A percentile compares a stretch with the other conserved stretches of the same genome.
phyloP scores from a whole-genome alignment of 2,888 invertebrate species.

The Zaprionus lineosus region DNA sequence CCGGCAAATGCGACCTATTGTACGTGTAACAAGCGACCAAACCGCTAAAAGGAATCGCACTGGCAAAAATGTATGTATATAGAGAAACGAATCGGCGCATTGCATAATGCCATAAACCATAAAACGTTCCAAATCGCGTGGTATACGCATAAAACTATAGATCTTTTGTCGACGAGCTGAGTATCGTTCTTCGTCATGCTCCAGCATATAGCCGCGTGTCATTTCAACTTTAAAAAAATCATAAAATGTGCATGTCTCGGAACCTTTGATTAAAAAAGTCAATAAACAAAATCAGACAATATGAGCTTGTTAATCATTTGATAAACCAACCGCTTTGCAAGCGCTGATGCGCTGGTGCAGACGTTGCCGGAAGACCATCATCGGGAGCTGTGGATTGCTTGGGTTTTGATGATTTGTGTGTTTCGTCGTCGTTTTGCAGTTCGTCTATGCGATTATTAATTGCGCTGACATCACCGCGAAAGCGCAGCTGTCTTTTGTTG shows the following conservation, averaged over 20 bases:
- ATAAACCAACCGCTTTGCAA: constrained; percentile 40
- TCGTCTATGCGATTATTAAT: constrained; percentile 51
- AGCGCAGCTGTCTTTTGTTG: constrained; percentile 61
- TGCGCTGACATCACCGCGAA: constrained; percentile 51
- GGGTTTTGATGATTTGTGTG: constrained; percentile 32
- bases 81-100: constrained; percentile 98
- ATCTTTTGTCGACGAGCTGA: constrained; percentile 97
- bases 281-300: no score
- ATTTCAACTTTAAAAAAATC: constrained; percentile 93
- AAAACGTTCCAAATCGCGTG: constrained; percentile 95
- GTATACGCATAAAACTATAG: constrained; percentile 98
- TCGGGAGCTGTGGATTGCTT: constrained; percentile 49
- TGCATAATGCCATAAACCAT: constrained; percentile 97
- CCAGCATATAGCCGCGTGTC: constrained; percentile 95
- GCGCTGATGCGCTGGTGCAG: constrained; percentile 33
- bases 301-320: not conserved
- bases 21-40: constrained; percentile 90
- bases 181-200: constrained; percentile 97
- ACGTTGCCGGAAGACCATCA: constrained; percentile 43
- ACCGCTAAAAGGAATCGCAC: constrained; percentile 94
- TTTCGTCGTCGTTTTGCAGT: constrained; percentile 41
- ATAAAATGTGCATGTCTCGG: constrained; percentile 80
- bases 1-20: constrained; percentile 90
- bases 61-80: constrained; percentile 98
- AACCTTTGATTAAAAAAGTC: no score